These are phyloP conservation scores for Drosophila ambigua DNA, from an alignment of 1,140 invertebrate genomes.

Conservation along the genomic window DNA sequence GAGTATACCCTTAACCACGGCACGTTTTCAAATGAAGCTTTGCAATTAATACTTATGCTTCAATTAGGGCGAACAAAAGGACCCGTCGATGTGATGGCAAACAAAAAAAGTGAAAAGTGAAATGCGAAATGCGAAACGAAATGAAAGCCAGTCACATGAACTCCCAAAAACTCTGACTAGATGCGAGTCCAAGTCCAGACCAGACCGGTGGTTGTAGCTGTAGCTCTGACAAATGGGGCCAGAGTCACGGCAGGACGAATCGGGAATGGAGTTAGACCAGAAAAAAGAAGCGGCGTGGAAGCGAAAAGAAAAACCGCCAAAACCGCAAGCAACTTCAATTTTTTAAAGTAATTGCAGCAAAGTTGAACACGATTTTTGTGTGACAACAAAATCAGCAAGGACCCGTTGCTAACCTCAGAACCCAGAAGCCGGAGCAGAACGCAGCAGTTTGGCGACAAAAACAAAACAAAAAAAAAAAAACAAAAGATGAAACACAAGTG, in stretches of 20 bases:
- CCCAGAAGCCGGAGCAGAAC: constrained; percentile 1
- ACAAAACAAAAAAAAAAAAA: constrained; percentile 6
- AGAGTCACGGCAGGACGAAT: constrained; percentile 50
- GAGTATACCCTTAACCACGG: constrained; percentile 47
- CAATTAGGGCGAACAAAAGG: constrained; percentile 55
- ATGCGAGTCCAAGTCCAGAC: constrained; percentile 23
- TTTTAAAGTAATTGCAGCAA: constrained; percentile 81
- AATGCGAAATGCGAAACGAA: constrained; percentile 69
- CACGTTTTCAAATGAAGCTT: constrained; percentile 65
- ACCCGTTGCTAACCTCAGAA: constrained; percentile 39
- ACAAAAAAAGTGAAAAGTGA: constrained; percentile 61
- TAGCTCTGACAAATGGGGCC: constrained; percentile 61
- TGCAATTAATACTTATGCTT: constrained; percentile 79
- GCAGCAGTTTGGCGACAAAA: constrained; percentile 21
- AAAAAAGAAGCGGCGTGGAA: constrained; percentile 8
- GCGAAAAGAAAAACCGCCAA: constrained; percentile 47
- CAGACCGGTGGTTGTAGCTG: constrained; percentile 33
- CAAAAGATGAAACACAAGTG: constrained; percentile 40
- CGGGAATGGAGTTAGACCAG: constrained; percentile 15
- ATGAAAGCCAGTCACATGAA: constrained; percentile 24
- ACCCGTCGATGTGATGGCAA: constrained; percentile 47
- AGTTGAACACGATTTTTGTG: constrained; percentile 74
- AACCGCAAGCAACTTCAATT: constrained; percentile 79
- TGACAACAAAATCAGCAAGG: constrained; percentile 41
- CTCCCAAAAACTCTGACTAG: not conserved